phyloP scores from a whole-genome alignment of 2,888 invertebrate species.

The Agonopterix heracliana region DNA sequence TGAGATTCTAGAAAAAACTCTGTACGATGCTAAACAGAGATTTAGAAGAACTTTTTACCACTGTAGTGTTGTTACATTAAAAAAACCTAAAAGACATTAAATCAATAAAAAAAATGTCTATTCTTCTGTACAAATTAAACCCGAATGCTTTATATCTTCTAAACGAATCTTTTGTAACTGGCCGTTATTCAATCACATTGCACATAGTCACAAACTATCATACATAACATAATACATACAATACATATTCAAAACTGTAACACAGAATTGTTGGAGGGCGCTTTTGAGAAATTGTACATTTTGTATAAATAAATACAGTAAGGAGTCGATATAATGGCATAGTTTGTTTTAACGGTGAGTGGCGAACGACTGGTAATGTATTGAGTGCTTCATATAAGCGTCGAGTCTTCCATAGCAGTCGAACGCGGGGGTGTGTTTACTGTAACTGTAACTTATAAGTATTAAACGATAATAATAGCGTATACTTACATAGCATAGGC shows the following conservation, averaged over 20 bases:
- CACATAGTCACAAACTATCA: slow-evolving; percentile 23
- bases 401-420: slow-evolving; percentile 76
- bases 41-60: no score
- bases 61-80: no score
- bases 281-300: slow-evolving; percentile 72
- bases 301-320: slow-evolving; percentile 70
- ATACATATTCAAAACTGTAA: slow-evolving; percentile 37
- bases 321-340: slow-evolving; percentile 65
- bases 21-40: no score
- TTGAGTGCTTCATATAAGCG: slow-evolving; percentile 73
- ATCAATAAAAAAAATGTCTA: no score
- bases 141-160: no score
- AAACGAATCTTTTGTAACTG: no score
- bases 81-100: no score
- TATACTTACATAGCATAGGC: slow-evolving; percentile 68
- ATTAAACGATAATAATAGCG: slow-evolving; percentile 74
- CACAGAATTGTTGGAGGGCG: slow-evolving; percentile 36
- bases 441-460: slow-evolving; percentile 71
- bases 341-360: slow-evolving; percentile 50
- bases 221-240: slow-evolving; percentile 34
- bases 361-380: slow-evolving; percentile 67
- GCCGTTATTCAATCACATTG: slow-evolving; percentile 12
- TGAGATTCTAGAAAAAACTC: no score
- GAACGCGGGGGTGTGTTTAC: slow-evolving; percentile 61
- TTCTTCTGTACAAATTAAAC: no score